Conservation (phyloP, 2,888 invertebrate species). For the Pristionchus mayeri region DNA sequence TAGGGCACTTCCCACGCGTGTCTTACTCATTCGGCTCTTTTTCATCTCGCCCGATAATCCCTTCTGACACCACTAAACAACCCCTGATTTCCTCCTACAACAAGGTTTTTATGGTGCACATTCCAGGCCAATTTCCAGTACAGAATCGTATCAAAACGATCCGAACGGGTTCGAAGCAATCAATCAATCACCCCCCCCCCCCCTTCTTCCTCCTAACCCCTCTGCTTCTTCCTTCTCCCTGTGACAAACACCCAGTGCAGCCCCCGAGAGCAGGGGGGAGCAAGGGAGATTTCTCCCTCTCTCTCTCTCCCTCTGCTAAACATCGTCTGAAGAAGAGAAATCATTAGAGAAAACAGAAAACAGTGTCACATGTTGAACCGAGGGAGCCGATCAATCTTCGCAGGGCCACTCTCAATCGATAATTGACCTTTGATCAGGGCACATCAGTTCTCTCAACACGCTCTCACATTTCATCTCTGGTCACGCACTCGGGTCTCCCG, state of each 20-base stretch:
- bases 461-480: neutral
- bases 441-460: neutral
- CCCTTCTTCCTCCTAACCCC: constrained; percentile 27
- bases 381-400: neutral
- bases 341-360: neutral
- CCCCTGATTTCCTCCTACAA: neutral
- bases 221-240: neutral
- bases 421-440: neutral
- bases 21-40: neutral
- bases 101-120: neutral
- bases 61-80: constrained; percentile 7
- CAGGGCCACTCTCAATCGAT: neutral
- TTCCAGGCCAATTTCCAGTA: neutral
- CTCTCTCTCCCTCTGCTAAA: neutral
- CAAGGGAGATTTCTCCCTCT: neutral
- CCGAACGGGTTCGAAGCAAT: neutral
- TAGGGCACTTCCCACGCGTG: constrained; percentile 26
- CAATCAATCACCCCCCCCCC: neutral
- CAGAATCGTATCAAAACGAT: neutral
- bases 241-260: constrained; percentile 31
- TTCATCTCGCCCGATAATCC: constrained; percentile 8
- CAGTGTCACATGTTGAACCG: constrained; percentile 6
- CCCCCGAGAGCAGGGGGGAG: neutral
- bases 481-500: neutral
- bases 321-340: constrained; percentile 13